phyloP scores from a whole-genome alignment of 2,113 vertebrate genomes.

The Felis catus region F.catus_Fca126_mat1.0 CM031415.1:105810001-105810500 shows the following conservation, averaged over 20 bases:
- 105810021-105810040: background rate
- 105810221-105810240: background rate
- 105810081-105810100: background rate
- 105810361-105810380: background rate
- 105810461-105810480: background rate
- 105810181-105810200: background rate
- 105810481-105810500: background rate
- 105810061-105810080: background rate
- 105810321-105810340: background rate
- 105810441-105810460: background rate
- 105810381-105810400: background rate
- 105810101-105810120: background rate
- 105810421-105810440: background rate
- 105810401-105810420: background rate
- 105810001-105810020: background rate
- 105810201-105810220: background rate
- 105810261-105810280: background rate
- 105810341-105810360: background rate
- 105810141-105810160: background rate
- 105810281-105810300: background rate
- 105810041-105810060: background rate
- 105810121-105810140: background rate
- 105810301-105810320: background rate
- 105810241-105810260: background rate
- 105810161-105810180: background rate